Percentiles rank a stretch among this genome's conserved stretches.
Evolutionary conservation across 2,797 vertebrate species (phyloP).

Genomic region (Tenualosa thibaudeaui): DNA sequence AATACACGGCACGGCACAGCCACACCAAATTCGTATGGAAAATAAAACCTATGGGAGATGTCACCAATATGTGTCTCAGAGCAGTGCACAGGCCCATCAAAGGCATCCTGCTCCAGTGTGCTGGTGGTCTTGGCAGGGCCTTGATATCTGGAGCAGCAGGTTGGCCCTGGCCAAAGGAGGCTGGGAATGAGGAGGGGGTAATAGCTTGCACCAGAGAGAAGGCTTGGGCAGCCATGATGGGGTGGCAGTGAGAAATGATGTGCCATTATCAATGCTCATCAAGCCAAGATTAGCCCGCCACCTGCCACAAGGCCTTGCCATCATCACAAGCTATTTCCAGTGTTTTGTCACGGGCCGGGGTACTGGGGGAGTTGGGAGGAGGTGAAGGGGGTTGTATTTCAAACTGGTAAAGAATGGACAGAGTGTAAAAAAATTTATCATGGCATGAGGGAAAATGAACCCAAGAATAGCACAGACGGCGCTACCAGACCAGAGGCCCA

Average conservation of each 20-base stretch:
- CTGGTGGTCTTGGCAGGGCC: neutral
- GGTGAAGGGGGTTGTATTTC: neutral
- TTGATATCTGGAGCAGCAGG: constrained; percentile 27
- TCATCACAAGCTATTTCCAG: constrained; percentile 3
- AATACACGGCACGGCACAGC: neutral
- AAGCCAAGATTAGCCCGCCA: neutral
- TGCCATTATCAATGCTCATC: constrained; percentile 15
- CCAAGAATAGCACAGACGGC: constrained; percentile 20
- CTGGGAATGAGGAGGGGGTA: neutral
- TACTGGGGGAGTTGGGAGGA: neutral
- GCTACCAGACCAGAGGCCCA: neutral
- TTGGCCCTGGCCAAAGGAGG: neutral
- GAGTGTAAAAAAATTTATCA: constrained; percentile 9
- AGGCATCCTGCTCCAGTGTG: neutral
- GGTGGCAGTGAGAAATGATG: constrained; percentile 11
- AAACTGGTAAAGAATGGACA: neutral
- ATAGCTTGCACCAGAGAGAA: constrained; percentile 9
- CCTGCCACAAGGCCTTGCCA: neutral
- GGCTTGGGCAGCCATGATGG: neutral
- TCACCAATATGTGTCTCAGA: neutral
- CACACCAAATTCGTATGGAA: neutral
- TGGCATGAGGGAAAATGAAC: neutral
- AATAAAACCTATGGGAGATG: neutral
- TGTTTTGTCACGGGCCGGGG: constrained; percentile 4
- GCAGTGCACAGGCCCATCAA: neutral